These are phyloP conservation scores for Monarcha castaneiventris DNA, from an alignment of 2,113 vertebrate genomes.

Conservation along the genomic window DNA sequence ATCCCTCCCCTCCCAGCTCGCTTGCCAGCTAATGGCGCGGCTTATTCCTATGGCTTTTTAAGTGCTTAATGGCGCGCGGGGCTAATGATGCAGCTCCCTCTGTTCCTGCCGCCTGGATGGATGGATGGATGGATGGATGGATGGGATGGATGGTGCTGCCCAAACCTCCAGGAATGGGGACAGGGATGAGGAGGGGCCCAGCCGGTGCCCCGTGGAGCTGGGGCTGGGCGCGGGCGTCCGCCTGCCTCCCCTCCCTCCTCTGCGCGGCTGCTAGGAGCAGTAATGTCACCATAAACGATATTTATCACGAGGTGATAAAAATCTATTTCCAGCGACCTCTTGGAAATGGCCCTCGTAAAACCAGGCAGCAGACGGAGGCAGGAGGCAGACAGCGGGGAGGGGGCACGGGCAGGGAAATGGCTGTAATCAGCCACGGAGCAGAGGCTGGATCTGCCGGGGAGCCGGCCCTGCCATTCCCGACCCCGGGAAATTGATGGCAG, in stretches of 20 bases:
- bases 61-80: slow-evolving; percentile 57
- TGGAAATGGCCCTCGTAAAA: slow-evolving; percentile 66
- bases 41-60: slow-evolving; percentile 62
- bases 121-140: not conserved
- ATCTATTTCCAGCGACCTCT: slow-evolving; percentile 68
- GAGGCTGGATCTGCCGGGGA: not conserved
- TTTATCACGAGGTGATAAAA: slow-evolving; percentile 67
- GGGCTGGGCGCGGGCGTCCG: not conserved
- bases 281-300: slow-evolving; percentile 54
- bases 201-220: not conserved
- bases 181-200: not conserved
- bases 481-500: not conserved
- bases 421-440: not conserved
- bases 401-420: slow-evolving; percentile 38
- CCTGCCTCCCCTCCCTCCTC: slow-evolving; percentile 26
- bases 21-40: slow-evolving; percentile 42
- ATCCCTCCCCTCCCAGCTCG: slow-evolving; percentile 3
- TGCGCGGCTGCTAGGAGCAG: not conserved
- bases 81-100: slow-evolving; percentile 35
- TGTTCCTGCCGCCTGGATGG: not conserved
- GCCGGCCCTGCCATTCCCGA: not conserved
- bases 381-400: slow-evolving; percentile 47
- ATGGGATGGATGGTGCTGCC: not conserved
- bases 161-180: not conserved
- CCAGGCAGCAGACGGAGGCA: slow-evolving; percentile 59